A percentile compares a stretch with the other conserved stretches of the same genome.
phyloP scores from a whole-genome alignment of 2,113 vertebrate genomes.

The Syngnathus typhle region DNA sequence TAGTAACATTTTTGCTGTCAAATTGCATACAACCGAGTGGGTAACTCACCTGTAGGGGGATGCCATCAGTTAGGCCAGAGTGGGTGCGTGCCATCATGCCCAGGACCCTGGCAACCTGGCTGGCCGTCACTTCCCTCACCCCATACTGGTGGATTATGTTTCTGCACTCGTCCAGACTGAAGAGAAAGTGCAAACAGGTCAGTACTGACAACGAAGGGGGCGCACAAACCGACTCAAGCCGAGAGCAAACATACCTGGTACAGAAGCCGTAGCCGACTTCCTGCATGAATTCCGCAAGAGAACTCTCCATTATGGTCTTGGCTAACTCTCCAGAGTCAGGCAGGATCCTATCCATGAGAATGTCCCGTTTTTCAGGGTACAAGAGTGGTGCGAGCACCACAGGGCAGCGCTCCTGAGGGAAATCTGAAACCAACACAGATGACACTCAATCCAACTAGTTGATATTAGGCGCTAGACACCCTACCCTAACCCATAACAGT shows the following conservation, averaged over 20 bases:
- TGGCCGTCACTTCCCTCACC: constrained; percentile 92
- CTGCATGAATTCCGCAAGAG: constrained; percentile 98
- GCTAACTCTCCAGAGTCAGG: constrained; percentile 99
- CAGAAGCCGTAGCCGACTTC: constrained; percentile 99
- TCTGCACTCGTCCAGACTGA: constrained; percentile 93
- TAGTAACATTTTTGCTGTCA: not conserved
- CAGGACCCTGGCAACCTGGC: constrained; percentile 94
- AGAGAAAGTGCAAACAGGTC: constrained; percentile 7
- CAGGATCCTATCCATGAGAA: constrained; percentile 99
- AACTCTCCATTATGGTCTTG: constrained; percentile 99
- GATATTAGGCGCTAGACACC: no score
- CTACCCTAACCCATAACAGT: no score
- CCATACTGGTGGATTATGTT: constrained; percentile 97
- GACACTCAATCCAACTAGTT: not conserved
- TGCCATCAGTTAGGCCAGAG: constrained; percentile 90
- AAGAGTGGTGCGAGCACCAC: constrained; percentile 99
- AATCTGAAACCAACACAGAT: constrained; percentile 74
- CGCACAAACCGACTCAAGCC: not conserved
- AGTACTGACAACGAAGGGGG: not conserved
- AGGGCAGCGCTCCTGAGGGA: constrained; percentile 97
- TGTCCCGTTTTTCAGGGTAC: constrained; percentile 99
- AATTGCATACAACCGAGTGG: not conserved
- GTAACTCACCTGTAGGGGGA: constrained; percentile 83
- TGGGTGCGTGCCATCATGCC: constrained; percentile 99
- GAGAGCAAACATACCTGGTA: constrained; percentile 75